Base-by-base conservation (phyloP, 1,140 invertebrate genomes). In the Globodera rostochiensis region DNA sequence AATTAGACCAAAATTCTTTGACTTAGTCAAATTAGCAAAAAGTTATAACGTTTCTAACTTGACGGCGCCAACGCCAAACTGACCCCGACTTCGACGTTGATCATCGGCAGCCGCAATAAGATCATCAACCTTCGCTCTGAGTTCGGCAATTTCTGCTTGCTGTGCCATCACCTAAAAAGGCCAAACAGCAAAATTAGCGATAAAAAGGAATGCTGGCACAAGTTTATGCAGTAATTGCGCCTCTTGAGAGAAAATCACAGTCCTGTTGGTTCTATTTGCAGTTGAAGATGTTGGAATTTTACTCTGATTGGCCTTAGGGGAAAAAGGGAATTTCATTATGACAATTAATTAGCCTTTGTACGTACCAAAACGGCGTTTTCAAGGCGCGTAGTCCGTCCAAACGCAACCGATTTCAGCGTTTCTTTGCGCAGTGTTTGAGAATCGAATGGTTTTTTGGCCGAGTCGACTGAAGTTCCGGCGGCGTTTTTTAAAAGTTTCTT, bases 171-270 rank as follows among this genome's bases (percentile, higher is more conserved):
- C 45, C 76, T 78, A 11, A 69, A 78, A 71, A 45, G 6, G 4
- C 7, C 4, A 67, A 13, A 67, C 49, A 53, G 19, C 50, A 6
- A 53, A 75, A 36, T 36, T 36, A 19, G 19, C 13, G 13, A 64
- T 19, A 15, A 64, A 64, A 64, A 36, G 36, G 36, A 53, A 53
- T 11, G 53, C 3, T 19, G 57, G 15, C 45, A 70, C 77, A 66
- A 78, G 36, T 78, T 78, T 78, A n/a, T 78, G 77, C 53, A 78
- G 25, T 8, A 60, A 19, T 5, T 78, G 77, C 25, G 77, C 53
- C 50, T 78, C 77, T 25, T 78, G 77, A 2, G 77, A 78, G n/a
- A 78, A 78, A 13, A 78, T 78, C 66, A 78, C 66, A 66, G 77
- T 78, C 21, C 45, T 78, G 66, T 19, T 47, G 36, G 19, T 36